phyloP scores from a whole-genome alignment of 2,888 invertebrate species.

The Lepeophtheirus nordmannii region DNA sequence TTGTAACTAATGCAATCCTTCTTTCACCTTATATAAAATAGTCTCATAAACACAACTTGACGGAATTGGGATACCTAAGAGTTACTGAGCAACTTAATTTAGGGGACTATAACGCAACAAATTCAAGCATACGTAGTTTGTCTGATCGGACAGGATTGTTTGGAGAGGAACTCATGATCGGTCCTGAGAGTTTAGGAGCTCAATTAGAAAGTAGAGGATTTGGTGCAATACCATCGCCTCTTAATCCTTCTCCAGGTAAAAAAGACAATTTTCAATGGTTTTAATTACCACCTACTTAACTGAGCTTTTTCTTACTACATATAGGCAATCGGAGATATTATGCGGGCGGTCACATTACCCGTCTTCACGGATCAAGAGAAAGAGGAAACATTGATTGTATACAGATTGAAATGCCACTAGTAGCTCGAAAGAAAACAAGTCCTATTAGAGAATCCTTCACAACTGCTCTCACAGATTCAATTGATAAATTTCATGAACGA shows the following conservation, averaged over 20 bases:
- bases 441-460: not conserved
- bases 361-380: slow-evolving; percentile 13
- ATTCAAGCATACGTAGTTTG: slow-evolving; percentile 9
- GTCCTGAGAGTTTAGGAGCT: slow-evolving; percentile 9
- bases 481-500: not conserved
- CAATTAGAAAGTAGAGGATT: slow-evolving; percentile 3
- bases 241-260: slow-evolving; percentile 3
- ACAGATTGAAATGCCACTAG: slow-evolving; percentile 18
- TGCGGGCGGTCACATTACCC: slow-evolving; percentile 18
- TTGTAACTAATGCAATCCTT: not conserved
- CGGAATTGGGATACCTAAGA: slow-evolving; percentile 4
- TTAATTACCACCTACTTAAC: not conserved
- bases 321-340: slow-evolving; percentile 7
- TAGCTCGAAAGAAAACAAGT: not conserved
- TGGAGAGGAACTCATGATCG: not conserved
- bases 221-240: not conserved
- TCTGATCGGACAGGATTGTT: not conserved
- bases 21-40: not conserved
- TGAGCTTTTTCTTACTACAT: not conserved
- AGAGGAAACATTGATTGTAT: slow-evolving; percentile 16
- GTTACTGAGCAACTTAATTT: not conserved
- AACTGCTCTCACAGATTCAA: not conserved
- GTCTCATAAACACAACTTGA: slow-evolving; percentile 2
- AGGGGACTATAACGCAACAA: not conserved
- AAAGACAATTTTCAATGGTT: too few species aligned